Evolutionary conservation across 2,113 vertebrate genomes (phyloP).

Genomic region (Anarrhichthys ocellatus): DNA sequence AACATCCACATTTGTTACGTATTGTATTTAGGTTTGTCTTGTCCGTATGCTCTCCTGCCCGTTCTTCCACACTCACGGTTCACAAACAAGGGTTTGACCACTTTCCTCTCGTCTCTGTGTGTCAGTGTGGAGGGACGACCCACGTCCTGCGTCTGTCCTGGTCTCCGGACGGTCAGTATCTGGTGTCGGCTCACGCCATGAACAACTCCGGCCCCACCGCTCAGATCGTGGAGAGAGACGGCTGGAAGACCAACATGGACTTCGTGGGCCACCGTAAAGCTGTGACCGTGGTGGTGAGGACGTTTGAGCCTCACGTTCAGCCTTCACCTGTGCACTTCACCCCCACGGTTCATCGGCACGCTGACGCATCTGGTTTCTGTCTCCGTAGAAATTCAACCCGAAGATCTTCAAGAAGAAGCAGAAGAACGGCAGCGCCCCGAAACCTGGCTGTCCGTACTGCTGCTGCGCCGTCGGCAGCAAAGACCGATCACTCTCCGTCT

Average conservation of each 20-base stretch:
- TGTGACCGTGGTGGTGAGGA: constrained; percentile 95
- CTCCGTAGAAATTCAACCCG: constrained; percentile 95
- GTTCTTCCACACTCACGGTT: not conserved
- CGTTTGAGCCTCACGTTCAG: no score
- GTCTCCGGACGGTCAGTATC: constrained; percentile 98
- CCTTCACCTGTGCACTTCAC: no score
- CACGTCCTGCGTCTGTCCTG: constrained; percentile 97
- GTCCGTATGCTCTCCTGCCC: not conserved
- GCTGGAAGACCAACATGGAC: constrained; percentile 99
- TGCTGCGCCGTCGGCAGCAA: constrained; percentile 98
- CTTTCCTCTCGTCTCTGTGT: not conserved
- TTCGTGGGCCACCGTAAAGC: constrained; percentile 98
- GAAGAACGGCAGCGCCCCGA: constrained; percentile 95
- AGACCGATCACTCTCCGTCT: constrained; percentile 97
- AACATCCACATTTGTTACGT: no score
- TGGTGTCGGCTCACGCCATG: constrained; percentile 99
- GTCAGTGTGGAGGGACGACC: constrained; percentile 96
- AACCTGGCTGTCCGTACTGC: constrained; percentile 95
- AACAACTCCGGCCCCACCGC: constrained; percentile 99
- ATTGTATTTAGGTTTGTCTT: no score
- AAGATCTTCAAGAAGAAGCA: constrained; percentile 99
- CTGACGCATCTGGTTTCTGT: constrained; percentile 22
- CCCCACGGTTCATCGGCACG: no score
- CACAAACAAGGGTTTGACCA: not conserved
- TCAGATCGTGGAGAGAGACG: constrained; percentile 97